Base-by-base conservation (phyloP, 2,113 vertebrate genomes). In the Oncorhynchus tshawytscha region DNA sequence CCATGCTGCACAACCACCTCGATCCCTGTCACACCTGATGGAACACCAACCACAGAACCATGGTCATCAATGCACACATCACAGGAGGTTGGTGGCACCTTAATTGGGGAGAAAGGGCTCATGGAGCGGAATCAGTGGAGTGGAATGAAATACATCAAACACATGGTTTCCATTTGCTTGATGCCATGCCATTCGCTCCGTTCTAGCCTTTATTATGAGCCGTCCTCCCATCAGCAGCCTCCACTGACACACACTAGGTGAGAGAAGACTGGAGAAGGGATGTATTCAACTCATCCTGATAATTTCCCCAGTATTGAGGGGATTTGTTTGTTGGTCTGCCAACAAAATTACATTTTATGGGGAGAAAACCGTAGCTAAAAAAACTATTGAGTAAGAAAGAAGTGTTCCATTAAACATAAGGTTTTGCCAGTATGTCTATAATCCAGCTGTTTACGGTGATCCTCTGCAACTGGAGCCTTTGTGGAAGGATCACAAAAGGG, bases 1-100 rank as follows among this genome's bases (percentile, higher is more conserved):
- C 98, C 98, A 5, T 99, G 97, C 34, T 99, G 96, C 54, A 99
- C 96, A 3, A 99, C 95, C 48, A 99, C 95, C 83, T 99, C 98
- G 15, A 97, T 93, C 57, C 95, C 95, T 25, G 92, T 95, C 74
- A 99, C 97, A 81, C 97, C 98, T 99, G 80, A 9, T 73, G 83
- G 78, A 82, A 74, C 27, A 39, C 60, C 67, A 75, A 45, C 70
- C 67, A 39, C 67, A 68, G 13, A 13, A 29, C 31, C 67, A 31
- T 20, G 39, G 39, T 45, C 39, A 45, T 45, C 39, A 39, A 39
- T 39, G 6, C 39, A 39, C 39, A 39, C 39, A 39, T 9, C 39
- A 39, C 39, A 39, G 39, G 39, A 39, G 39, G 39, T 39, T 39
- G 39, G 39, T 39, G 1, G 39, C 39, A 39, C 39, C 39, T 39